Conservation (phyloP, 1,140 invertebrate genomes). For the Chlorops oryzae region DNA sequence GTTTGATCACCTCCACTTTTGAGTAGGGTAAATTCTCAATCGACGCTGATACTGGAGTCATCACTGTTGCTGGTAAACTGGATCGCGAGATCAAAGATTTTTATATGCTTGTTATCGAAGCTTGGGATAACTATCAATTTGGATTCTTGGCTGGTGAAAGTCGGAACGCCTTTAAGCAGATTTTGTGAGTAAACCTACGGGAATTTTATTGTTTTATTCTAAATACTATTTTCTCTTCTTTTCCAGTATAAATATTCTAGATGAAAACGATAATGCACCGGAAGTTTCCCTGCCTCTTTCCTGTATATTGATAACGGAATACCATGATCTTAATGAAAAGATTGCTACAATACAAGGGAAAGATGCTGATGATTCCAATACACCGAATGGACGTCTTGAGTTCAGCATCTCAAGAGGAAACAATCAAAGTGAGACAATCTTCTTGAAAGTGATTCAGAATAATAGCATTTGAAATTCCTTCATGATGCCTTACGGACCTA, state of each 20-base stretch:
- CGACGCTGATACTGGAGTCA: constrained; percentile 74
- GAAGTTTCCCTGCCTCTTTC: constrained; percentile 57
- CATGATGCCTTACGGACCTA: too few species aligned
- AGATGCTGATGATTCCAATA: constrained; percentile 74
- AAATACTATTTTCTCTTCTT: background rate
- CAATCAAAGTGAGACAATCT: constrained; percentile 56
- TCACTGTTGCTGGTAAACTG: constrained; percentile 72
- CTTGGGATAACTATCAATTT: constrained; percentile 92
- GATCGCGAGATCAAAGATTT: constrained; percentile 72
- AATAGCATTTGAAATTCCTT: background rate
- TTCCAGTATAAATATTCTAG: constrained; percentile 57
- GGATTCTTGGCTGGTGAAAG: constrained; percentile 85
- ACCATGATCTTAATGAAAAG: constrained; percentile 73
- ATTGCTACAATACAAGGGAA: constrained; percentile 68
- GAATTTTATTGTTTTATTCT: background rate
- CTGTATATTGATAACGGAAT: constrained; percentile 79
- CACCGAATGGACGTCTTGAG: constrained; percentile 70
- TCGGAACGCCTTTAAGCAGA: constrained; percentile 85
- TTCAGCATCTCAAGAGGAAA: constrained; percentile 72
- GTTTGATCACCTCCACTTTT: too few species aligned
- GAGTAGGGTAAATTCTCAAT: constrained; percentile 76
- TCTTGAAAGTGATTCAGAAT: constrained; percentile 10
- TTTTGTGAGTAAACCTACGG: constrained; percentile 63
- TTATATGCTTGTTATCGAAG: constrained; percentile 82
- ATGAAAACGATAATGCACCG: constrained; percentile 83